phyloP scores from a whole-genome alignment of 2,888 invertebrate species.

The Apodemia mormo region DNA sequence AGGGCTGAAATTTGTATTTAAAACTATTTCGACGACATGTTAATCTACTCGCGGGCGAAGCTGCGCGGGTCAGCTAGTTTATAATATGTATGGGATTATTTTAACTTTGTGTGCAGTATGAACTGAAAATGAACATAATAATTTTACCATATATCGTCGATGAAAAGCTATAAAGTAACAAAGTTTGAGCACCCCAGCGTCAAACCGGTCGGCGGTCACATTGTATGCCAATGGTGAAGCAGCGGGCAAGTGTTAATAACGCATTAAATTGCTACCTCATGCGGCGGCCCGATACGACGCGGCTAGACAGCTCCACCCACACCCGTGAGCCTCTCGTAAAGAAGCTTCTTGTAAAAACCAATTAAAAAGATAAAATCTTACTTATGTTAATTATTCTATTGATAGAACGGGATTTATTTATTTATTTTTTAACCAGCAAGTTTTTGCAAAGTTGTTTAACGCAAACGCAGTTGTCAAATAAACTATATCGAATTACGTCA shows the following conservation, averaged over 20 bases:
- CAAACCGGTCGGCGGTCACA: constrained; percentile 41
- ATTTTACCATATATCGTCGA: too few species aligned
- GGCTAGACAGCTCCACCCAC: constrained; percentile 14
- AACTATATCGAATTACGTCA: too few species aligned
- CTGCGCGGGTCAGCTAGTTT: too few species aligned
- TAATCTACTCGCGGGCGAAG: too few species aligned
- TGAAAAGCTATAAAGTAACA: neutral
- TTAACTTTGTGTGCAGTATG: too few species aligned
- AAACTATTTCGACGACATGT: too few species aligned
- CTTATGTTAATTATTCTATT: constrained; percentile 11
- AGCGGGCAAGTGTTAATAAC: constrained; percentile 50
- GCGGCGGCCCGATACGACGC: neutral
- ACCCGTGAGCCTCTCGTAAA: neutral
- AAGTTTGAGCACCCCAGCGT: neutral
- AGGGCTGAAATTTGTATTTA: too few species aligned
- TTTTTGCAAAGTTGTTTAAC: too few species aligned
- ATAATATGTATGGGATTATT: too few species aligned
- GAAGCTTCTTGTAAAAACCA: constrained; percentile 17
- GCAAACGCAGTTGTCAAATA: too few species aligned
- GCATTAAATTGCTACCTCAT: constrained; percentile 31
- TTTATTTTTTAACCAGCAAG: too few species aligned
- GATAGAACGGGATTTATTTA: neutral
- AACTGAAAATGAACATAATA: too few species aligned
- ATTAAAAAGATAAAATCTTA: constrained; percentile 15
- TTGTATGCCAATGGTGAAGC: constrained; percentile 43